Evolutionary conservation across 2,888 invertebrate genomes (phyloP), one percentile per base, ranked within the genome.

Genomic region (Lasioglossum figueresi): DNA sequence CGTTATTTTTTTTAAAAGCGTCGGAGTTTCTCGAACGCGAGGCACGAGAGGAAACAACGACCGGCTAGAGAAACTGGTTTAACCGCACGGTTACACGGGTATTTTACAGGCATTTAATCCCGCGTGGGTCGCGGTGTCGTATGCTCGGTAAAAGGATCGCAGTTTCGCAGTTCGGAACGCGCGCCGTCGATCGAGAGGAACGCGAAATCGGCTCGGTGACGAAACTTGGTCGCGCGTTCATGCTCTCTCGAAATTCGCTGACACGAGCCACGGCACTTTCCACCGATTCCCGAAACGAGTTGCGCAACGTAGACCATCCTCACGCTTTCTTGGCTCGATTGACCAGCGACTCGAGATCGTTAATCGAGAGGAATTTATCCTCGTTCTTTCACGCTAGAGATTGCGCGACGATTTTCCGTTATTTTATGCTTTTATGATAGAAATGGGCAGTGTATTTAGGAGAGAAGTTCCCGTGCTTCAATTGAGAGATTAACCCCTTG

Each of bases 91-190:
- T 84, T 85, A 82, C 79, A 79, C 82, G 70, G 74, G 71, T 63
- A 71, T 45, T 80, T 63, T 63, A 63, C 63, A 63, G 86, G 80
- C 86, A 83, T 85, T 87, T 83, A 79, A 85, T 75, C 68, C 23
- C 72, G 66, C 83, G 83, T 87, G 79, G 83, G 87, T 43, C 63
- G 66, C 56, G 56, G 52, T 52, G 52, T 52, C 52, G 52, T n/a
- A 52, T 66, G 72, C 56, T 63, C 74, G 77, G 87, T 84, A 87
- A 87, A 87, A 87, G 87, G 83, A 87, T 68, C 34, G 77, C 66
- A 66, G 16, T 27, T 2, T n/a, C 75, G 31, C 40, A 19, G 23
- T 68, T 52, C 23, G 71, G 27, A 27, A 31, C 27, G 59, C 27
- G 56, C 10, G 5, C 0, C 59, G 63, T 31, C 16, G 63, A 31